Evolutionary conservation across 1,140 invertebrate species (phyloP).

Genomic region (Aphelenchoides fujianensis): DNA sequence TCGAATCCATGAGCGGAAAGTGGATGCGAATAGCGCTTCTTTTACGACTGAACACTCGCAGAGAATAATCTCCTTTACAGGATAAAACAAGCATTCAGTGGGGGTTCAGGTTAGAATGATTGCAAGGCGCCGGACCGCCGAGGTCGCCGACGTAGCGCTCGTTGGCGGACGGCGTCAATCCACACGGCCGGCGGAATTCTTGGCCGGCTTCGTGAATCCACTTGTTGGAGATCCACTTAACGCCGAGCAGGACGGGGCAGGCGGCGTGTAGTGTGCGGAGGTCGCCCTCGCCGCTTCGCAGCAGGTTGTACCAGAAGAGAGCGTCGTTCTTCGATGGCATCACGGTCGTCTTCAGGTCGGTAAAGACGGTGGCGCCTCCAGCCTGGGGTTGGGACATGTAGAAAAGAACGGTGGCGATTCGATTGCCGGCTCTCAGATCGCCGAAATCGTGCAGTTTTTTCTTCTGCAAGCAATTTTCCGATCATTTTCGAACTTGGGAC

Average conservation of each 20-base stretch:
- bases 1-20: too few relatives aligned
- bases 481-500: slow-evolving; percentile 9
- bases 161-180: slow-evolving; percentile 56
- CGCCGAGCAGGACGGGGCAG: slow-evolving; percentile 89
- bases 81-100: too few relatives aligned
- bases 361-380: slow-evolving; percentile 60
- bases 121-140: slow-evolving; percentile 49
- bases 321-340: slow-evolving; percentile 71
- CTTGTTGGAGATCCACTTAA: slow-evolving; percentile 98
- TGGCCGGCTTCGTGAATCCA: slow-evolving; percentile 95
- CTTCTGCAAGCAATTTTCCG: slow-evolving; percentile 65
- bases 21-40: too few relatives aligned
- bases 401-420: slow-evolving; percentile 87
- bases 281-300: slow-evolving; percentile 85
- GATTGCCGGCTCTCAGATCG: slow-evolving; percentile 75
- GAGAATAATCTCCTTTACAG: too few relatives aligned
- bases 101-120: slow-evolving; percentile 43
- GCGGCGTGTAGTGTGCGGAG: slow-evolving; percentile 86
- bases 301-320: slow-evolving; percentile 90
- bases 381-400: slow-evolving; percentile 84
- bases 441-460: slow-evolving; percentile 84
- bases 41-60: too few relatives aligned
- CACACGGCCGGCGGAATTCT: slow-evolving; percentile 80
- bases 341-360: slow-evolving; percentile 55
- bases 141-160: slow-evolving; percentile 60